Evolutionary conservation across 2,113 vertebrate species (phyloP), one percentile per base, ranked within the genome.

Genomic region (Vidua macroura): DNA sequence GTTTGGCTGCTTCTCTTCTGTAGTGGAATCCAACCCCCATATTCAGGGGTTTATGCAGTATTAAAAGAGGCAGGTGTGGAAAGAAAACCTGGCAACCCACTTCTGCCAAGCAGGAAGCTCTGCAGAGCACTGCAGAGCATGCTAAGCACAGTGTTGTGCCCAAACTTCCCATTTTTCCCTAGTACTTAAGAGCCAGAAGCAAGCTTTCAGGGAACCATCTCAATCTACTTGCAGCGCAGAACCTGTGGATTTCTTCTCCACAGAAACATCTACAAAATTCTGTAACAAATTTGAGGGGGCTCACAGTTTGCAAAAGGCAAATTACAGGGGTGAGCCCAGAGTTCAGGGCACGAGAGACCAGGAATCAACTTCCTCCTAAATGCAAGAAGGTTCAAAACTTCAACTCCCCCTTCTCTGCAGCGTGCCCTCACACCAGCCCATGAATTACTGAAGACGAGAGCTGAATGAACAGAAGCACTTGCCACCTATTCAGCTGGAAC

Each of bases 341-440:
- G 9, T 27, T 56, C 27, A 62, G 48, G 15, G n/a, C 22, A 43
- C 0, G 0, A 75, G 33, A 82, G 22, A 73, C 25, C 22, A n/a
- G 48, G 30, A 74, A 70, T 39, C 21, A 59, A 33, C 21, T 43
- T 18, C 43, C 10, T 75, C 62, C 85, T 69, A 79, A 87, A 82
- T 18, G 20, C 18, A 31, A 68, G 31, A 48, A 58, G 51, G 37
- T 46, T 55, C 37, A 67, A 63, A 91, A 67, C 16, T 39, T 46
- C 43, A 86, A 17, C 44, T 53, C 24, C 37, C 53, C 27, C 48
- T 86, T 70, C 52, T 78, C 31, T 83, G 83, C 67, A 56, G 41
- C 33, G 19, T 60, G 62, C 20, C 60, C 48, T 67, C 66, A 51
- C 24, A 22, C 23, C 33, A 59, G 48, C 51, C 27, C 20, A 13